Base-by-base conservation (phyloP, 2,888 invertebrate genomes). In the Allophyes oxyacanthae region DNA sequence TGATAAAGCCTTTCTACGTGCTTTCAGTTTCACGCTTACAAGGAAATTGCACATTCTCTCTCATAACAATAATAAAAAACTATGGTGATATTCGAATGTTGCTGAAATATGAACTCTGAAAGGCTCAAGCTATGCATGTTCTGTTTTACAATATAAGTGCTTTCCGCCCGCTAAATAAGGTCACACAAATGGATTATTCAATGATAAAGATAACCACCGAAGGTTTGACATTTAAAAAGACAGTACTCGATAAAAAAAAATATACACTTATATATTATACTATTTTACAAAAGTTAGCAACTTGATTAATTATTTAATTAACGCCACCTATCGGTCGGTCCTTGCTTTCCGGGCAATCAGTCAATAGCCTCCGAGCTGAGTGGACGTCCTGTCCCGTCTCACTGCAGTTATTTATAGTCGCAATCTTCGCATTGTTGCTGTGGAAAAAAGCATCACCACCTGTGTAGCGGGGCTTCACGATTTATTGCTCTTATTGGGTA, bases 281-380 rank as follows among this genome's bases (percentile, higher is more conserved):
- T 41, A 55, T 60, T 58, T 66, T 56, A 56, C 28, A 46, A 33
- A 33, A 64, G 67, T 70, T 63, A 64, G 59, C 58, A 63, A 68
- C 80, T 87, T 92, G 90, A 92, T 91, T 88, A 88, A 92, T 88
- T 84, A 81, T 81, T 87, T 86, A 91, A 92, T 92, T 84, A 88
- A 90, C 82, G 83, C 87, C 87, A 90, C 85, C 87, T 90, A 88
- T 89, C 79, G 86, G 82, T 81, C 80, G 85, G 79, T 82, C 79
- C 80, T 89, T 87, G 84, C 83, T 84, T 75, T 69, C 71, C 71
- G 70, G 70, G 84, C 87, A 85, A 92, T 93, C 88, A 89, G 77
- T 92, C 92, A 90, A 85, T 70, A 73, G 72, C 78, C 72, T 75
- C 78, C 83, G 79, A 78, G 66, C 71, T 69, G 82, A 82, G 81